Percentiles rank a stretch among this genome's conserved stretches.
Conservation (phyloP, 2,113 vertebrate genomes). For the Ameiurus melas region DNA sequence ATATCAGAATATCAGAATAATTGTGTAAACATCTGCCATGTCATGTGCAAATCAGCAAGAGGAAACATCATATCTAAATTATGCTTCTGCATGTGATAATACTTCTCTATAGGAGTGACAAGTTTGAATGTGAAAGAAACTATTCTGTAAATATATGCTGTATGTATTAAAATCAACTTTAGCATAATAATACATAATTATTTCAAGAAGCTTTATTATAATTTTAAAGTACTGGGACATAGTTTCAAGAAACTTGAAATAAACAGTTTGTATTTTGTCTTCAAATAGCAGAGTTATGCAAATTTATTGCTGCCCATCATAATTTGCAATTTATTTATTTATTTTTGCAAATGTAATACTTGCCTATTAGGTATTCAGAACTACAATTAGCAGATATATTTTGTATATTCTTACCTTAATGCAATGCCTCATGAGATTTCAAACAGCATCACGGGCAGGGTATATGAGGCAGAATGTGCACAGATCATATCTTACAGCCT, state of each 20-base stretch:
- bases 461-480: neutral
- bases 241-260: neutral
- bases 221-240: neutral
- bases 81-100: neutral
- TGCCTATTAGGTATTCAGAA: neutral
- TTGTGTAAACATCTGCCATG: conserved; percentile 5
- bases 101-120: neutral
- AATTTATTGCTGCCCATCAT: neutral
- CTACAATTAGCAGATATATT: neutral
- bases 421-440: neutral
- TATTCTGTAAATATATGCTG: neutral
- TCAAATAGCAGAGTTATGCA: neutral
- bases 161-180: neutral
- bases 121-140: neutral
- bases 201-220: neutral
- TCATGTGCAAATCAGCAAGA: neutral
- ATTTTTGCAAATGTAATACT: neutral
- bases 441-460: neutral
- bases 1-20: neutral
- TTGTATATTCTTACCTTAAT: neutral
- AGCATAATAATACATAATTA: neutral
- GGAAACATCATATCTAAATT: neutral
- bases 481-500: neutral
- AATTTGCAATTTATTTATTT: neutral
- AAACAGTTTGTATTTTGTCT: neutral